Evolutionary conservation across 2,113 vertebrate genomes (phyloP).

Genomic region (Coracopsis vasa): DNA sequence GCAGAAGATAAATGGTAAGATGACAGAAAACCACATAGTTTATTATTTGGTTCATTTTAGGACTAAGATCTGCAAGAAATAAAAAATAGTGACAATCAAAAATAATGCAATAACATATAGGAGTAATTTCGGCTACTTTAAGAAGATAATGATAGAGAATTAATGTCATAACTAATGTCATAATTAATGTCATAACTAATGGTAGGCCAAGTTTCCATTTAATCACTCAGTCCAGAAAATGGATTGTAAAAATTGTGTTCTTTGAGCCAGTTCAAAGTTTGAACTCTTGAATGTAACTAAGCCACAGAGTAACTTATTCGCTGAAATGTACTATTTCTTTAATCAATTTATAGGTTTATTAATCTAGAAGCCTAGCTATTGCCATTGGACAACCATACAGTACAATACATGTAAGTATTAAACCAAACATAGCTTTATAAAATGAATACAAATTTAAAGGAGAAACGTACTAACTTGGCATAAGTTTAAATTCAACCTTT

Average conservation of each 20-base stretch:
- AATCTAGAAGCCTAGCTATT: background rate
- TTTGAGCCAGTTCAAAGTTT: background rate
- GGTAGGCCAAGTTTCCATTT: background rate
- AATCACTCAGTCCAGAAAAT: background rate
- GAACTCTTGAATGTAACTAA: background rate
- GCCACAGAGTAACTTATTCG: background rate
- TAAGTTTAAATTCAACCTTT: background rate
- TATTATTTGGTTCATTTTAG: background rate
- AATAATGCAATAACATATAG: background rate
- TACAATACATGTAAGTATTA: background rate
- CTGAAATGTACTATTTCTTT: background rate
- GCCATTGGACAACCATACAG: background rate
- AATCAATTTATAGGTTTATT: background rate
- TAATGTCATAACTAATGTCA: background rate
- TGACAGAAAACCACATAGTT: background rate
- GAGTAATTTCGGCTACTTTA: background rate
- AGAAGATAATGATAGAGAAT: background rate
- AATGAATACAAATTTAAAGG: background rate
- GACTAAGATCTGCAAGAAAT: background rate
- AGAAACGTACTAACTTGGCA: background rate
- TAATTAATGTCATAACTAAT: background rate
- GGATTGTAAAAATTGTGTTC: background rate
- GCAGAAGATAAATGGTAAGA: background rate
- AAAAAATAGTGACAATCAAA: background rate
- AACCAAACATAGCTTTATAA: background rate